These are phyloP conservation scores for Hydrozoanthus tunicans DNA, from an alignment of 64 coral and sea anemone species.

Conservation along the genomic window DNA sequence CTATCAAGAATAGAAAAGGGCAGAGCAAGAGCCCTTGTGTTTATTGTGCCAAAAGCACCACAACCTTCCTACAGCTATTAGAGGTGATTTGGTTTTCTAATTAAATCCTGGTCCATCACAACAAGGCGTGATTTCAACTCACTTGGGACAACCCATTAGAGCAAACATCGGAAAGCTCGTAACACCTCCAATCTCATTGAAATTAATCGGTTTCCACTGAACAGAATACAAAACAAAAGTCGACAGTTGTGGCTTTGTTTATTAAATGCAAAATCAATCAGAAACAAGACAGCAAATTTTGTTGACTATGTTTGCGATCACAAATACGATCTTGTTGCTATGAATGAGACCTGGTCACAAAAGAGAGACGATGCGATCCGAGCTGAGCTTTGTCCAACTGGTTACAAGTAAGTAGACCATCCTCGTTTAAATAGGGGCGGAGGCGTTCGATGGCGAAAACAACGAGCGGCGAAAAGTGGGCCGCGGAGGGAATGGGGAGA, in stretches of 20 bases:
- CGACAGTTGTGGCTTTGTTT: neutral
- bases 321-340: constrained; percentile 12
- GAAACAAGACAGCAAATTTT: constrained; percentile 23
- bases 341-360: constrained; percentile 8
- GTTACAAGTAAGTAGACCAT: constrained; percentile 14
- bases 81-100: neutral
- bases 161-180: neutral
- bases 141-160: neutral
- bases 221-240: neutral
- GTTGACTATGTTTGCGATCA: constrained; percentile 16
- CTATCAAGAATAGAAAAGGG: too few species aligned
- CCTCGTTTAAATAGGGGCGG: neutral
- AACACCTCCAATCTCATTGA: neutral
- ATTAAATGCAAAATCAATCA: constrained; percentile 24
- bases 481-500: too few species aligned
- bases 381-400: constrained; percentile 15
- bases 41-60: neutral
- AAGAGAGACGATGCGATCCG: neutral
- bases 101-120: neutral
- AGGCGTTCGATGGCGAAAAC: neutral
- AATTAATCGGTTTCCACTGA: neutral
- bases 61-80: neutral
- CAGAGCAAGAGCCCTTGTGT: too few species aligned
- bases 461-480: too few species aligned
- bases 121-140: neutral